phyloP scores from a whole-genome alignment of 1,140 invertebrate genomes.

The Diachasma alloeum region DNA sequence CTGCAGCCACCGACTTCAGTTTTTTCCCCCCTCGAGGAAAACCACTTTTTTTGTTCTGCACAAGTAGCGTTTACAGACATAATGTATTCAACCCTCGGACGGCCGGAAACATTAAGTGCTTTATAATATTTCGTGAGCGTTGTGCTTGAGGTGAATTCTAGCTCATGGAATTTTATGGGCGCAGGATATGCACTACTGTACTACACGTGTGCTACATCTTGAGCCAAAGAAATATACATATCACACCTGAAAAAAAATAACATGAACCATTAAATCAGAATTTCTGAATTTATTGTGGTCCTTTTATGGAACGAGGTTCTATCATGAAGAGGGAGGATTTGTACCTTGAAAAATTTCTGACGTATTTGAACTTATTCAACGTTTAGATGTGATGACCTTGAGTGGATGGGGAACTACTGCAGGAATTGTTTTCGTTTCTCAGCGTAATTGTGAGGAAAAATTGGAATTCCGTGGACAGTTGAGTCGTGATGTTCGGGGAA shows the following conservation, averaged over 20 bases:
- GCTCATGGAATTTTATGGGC: constrained; percentile 5
- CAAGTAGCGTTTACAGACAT: not conserved
- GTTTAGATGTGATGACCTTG: too few species aligned
- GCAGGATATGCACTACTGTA: constrained; percentile 5
- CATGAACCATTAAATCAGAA: not conserved
- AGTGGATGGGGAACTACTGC: too few species aligned
- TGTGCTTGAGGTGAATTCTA: constrained; percentile 5
- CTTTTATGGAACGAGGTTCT: not conserved
- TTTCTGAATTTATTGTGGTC: not conserved
- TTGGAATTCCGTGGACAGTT: too few species aligned
- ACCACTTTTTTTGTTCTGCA: not conserved
- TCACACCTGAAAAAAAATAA: not conserved
- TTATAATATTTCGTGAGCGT: constrained; percentile 10
- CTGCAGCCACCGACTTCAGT: not conserved
- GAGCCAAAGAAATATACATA: not conserved
- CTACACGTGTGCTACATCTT: constrained; percentile 4
- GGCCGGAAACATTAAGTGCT: constrained; percentile 9
- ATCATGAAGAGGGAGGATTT: too few species aligned
- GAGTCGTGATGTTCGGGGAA: too few species aligned
- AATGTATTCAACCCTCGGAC: constrained; percentile 9
- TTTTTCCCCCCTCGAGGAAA: not conserved
- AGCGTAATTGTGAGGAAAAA: too few species aligned
- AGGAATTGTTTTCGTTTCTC: too few species aligned
- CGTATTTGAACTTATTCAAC: too few species aligned
- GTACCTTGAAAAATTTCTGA: too few species aligned